Conservation (phyloP, 2,113 vertebrate genomes). For the Trachemys scripta region DNA sequence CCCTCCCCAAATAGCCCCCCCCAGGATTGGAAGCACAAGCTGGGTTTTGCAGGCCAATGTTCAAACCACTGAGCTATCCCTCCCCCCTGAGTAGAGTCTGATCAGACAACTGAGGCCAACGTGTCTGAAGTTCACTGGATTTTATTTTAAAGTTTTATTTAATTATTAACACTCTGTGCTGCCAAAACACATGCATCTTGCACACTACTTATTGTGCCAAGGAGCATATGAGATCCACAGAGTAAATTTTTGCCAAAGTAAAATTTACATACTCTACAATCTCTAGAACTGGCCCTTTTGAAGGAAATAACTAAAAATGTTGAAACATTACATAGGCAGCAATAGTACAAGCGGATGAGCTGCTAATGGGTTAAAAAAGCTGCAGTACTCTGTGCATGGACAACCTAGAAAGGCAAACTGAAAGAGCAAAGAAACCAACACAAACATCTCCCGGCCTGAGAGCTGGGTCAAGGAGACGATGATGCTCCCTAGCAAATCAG, state of each 20-base stretch:
- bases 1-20: too few species aligned
- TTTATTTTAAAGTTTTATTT: neutral
- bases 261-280: neutral
- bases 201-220: neutral
- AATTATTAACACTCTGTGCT: neutral
- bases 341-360: fast-evolving
- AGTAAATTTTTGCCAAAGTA: neutral
- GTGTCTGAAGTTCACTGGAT: neutral
- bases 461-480: neutral
- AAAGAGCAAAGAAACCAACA: neutral
- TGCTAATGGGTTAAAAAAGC: neutral
- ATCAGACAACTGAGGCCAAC: neutral
- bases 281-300: neutral
- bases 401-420: neutral
- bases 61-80: too few species aligned
- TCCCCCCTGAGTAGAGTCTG: fast-evolving
- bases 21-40: too few species aligned
- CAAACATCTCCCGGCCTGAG: neutral
- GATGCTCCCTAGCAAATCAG: neutral
- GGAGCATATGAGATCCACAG: fast-evolving
- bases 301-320: neutral
- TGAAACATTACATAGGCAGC: neutral
- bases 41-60: too few species aligned
- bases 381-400: neutral
- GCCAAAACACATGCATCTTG: neutral